A percentile compares a stretch with the other conserved stretches of the same genome.
Conservation (phyloP, 2,888 invertebrate species). For the Microdon myrmicae region DNA sequence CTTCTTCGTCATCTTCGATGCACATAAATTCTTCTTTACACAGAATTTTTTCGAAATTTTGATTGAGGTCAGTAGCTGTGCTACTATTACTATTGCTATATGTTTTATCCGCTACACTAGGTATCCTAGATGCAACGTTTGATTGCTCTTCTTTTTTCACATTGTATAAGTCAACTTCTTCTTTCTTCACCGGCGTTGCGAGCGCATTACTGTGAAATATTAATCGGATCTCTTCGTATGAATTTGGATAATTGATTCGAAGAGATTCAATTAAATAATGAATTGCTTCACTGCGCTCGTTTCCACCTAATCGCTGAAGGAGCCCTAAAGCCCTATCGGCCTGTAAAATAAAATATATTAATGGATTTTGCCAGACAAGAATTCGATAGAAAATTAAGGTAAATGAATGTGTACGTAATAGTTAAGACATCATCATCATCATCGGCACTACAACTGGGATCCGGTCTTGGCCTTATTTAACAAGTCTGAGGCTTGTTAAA, state of each 20-base stretch:
- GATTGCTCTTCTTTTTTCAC: conserved; percentile 28
- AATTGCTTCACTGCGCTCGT: conserved; percentile 64
- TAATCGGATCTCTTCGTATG: conserved; percentile 63
- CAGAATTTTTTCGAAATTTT: conserved; percentile 66
- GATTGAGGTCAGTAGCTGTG: conserved; percentile 63
- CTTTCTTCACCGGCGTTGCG: conserved; percentile 60
- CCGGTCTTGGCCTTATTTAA: too few relatives aligned
- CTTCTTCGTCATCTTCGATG: conserved; percentile 63
- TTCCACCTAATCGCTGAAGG: conserved; percentile 61
- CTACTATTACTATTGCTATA: conserved; percentile 49
- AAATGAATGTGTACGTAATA: too few relatives aligned
- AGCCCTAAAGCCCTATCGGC: conserved; percentile 65
- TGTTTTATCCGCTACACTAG: conserved; percentile 19
- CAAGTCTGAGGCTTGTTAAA: too few relatives aligned
- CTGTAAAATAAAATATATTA: conserved; percentile 53
- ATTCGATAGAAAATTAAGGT: too few relatives aligned
- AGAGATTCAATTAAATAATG: conserved; percentile 63
- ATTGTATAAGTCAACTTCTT: conserved; percentile 55
- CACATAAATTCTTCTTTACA: conserved; percentile 66
- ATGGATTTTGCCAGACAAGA: too few relatives aligned
- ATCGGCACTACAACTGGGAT: too few relatives aligned
- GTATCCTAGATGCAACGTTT: conserved; percentile 13
- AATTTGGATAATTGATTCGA: conserved; percentile 63
- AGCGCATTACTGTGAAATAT: conserved; percentile 58
- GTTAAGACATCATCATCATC: too few relatives aligned